Evolutionary conservation across 2,888 invertebrate genomes (phyloP).

Genomic region (Aspidapion aeneum): DNA sequence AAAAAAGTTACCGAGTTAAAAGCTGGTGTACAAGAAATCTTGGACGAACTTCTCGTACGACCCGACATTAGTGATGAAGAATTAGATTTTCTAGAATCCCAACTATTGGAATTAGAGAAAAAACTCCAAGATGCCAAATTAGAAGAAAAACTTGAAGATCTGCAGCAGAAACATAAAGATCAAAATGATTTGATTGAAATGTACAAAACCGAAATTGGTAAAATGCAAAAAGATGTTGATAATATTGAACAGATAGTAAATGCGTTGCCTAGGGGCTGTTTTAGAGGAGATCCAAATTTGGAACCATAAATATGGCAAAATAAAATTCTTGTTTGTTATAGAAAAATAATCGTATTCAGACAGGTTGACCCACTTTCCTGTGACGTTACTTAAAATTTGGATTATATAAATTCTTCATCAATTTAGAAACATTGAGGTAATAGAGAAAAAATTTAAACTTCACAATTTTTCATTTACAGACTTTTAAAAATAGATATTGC

Average conservation of each 20-base stretch:
- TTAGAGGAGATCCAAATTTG: conserved; percentile 65
- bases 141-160: conserved; percentile 68
- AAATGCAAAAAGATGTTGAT: conserved; percentile 70
- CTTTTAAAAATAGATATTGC: no score
- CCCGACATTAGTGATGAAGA: conserved; percentile 69
- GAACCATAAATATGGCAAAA: conserved; percentile 68
- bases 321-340: no score
- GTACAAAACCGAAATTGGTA: conserved; percentile 74
- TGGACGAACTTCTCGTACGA: conserved; percentile 70
- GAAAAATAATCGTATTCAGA: no score
- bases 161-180: conserved; percentile 59
- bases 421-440: no score
- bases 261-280: conserved; percentile 77
- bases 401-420: no score
- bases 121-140: conserved; percentile 70
- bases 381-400: no score
- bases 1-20: conserved; percentile 75
- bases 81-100: conserved; percentile 58
- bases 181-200: conserved; percentile 68
- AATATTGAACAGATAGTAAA: conserved; percentile 80
- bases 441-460: no score
- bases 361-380: no score
- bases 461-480: no score
- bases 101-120: conserved; percentile 65
- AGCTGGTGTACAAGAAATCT: conserved; percentile 76